phyloP scores from a whole-genome alignment of 1,140 invertebrate species.

The Apis mellifera region DNA sequence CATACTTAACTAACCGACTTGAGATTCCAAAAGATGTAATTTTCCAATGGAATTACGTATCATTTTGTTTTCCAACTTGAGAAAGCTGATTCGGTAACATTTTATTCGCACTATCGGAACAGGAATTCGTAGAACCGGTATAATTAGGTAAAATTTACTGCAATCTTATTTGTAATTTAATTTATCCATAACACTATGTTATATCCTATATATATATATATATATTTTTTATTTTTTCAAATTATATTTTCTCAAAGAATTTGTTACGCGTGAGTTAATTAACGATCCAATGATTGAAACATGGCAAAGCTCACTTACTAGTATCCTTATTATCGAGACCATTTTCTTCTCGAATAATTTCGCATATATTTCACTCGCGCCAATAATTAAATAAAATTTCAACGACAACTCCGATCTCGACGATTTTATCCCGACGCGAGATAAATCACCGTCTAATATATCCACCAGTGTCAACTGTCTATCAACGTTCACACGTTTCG shows the following conservation, averaged over 20 bases:
- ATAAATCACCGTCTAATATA: background rate
- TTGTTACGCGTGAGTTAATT: no score
- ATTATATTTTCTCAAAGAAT: no score
- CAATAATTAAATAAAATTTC: background rate
- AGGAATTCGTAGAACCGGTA: background rate
- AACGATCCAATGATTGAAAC: no score
- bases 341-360: background rate
- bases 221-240: no score
- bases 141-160: background rate
- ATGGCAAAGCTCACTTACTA: no score
- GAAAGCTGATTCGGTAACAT: background rate
- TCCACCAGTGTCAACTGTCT: background rate
- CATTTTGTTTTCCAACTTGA: background rate
- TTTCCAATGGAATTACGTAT: background rate
- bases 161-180: background rate
- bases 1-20: background rate
- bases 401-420: background rate
- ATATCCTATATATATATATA: no score
- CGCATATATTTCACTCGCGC: background rate
- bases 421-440: background rate
- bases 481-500: background rate
- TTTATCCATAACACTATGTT: background rate
- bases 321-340: no score
- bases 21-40: background rate
- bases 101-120: background rate